A percentile compares a stretch with the other conserved stretches of the same genome.
Evolutionary conservation across 2,797 vertebrate genomes (phyloP).

Genomic region (Paguma larvata): DNA sequence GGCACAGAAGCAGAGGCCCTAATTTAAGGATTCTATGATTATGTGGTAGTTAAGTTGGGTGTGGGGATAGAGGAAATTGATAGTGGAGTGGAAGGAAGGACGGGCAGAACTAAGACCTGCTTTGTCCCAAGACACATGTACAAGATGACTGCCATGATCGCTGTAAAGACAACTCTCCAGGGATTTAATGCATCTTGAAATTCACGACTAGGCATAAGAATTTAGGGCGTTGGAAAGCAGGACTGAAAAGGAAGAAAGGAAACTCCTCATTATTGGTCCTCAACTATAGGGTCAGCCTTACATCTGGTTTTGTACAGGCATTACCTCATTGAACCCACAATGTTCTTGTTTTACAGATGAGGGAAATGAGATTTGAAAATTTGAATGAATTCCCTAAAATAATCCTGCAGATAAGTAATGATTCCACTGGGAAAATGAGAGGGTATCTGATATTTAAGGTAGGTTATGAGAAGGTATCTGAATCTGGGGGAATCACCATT

Average conservation of each 20-base stretch:
- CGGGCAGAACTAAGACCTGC: neutral
- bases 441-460: neutral
- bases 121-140: neutral
- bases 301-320: neutral
- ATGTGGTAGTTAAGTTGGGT: neutral
- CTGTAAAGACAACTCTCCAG: neutral
- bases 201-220: neutral
- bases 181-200: neutral
- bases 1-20: neutral
- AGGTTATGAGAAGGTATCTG: neutral
- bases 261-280: neutral
- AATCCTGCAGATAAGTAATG: neutral
- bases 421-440: neutral
- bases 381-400: neutral
- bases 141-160: too few relatives aligned
- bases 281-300: neutral
- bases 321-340: neutral
- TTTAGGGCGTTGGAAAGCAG: neutral
- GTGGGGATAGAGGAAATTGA: neutral
- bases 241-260: neutral
- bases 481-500: neutral
- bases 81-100: neutral
- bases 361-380: neutral
- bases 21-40: neutral
- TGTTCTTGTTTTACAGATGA: neutral